These are phyloP conservation scores for Aradophagus sp. DNA, from an alignment of 1,140 invertebrate genomes.

Conservation along the genomic window DNA sequence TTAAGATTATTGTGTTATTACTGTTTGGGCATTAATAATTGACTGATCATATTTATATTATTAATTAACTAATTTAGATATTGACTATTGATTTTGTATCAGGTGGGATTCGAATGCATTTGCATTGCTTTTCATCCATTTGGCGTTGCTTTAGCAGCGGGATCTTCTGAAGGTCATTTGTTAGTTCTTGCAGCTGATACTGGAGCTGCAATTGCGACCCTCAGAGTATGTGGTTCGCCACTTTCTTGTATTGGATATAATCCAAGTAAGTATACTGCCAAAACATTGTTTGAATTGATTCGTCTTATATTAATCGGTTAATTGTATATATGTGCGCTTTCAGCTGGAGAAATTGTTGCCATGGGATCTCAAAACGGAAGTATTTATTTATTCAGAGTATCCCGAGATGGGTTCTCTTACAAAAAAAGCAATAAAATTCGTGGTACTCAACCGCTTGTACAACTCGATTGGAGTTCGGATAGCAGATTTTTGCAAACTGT, in stretches of 20 bases:
- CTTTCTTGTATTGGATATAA: conserved; percentile 90
- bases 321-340: too few relatives aligned
- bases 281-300: too few relatives aligned
- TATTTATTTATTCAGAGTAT: conserved; percentile 88
- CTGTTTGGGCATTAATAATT: too few relatives aligned
- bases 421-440: conserved; percentile 91
- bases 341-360: conserved; percentile 91
- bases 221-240: conserved; percentile 89
- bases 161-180: conserved; percentile 91
- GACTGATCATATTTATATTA: too few relatives aligned
- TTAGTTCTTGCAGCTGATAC: conserved; percentile 88
- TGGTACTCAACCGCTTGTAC: conserved; percentile 85
- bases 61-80: too few relatives aligned
- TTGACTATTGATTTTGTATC: conserved; percentile 3
- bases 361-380: conserved; percentile 93
- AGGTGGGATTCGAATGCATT: conserved; percentile 88
- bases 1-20: too few relatives aligned
- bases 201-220: conserved; percentile 86
- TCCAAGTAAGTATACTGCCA: conserved; percentile 79
- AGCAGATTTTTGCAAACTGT: conserved; percentile 90
- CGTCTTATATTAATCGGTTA: too few relatives aligned
- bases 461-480: conserved; percentile 94
- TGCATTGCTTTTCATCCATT: conserved; percentile 77
- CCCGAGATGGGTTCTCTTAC: conserved; percentile 89
- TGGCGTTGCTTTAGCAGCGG: conserved; percentile 88